Conservation (phyloP, 2,888 invertebrate genomes). For the Cepaea hortensis region DNA sequence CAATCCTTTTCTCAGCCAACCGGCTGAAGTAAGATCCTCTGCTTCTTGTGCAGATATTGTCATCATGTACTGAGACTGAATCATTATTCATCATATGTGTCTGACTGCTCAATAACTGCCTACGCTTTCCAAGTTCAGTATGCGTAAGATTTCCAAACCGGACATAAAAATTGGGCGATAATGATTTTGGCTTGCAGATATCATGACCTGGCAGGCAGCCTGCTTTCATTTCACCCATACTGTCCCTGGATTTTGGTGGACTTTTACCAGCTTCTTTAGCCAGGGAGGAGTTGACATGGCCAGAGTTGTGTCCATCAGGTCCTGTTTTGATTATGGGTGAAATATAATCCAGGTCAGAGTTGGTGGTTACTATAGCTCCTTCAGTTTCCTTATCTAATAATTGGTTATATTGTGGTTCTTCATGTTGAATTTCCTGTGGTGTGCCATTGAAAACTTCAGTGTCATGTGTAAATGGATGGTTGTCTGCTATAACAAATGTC, state of each 20-base stretch:
- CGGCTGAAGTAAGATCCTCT: constrained; percentile 14
- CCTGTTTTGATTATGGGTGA: neutral
- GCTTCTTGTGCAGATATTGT: neutral
- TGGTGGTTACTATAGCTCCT: neutral
- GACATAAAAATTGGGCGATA: neutral
- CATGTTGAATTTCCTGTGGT: neutral
- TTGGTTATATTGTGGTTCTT: neutral
- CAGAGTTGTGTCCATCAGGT: neutral
- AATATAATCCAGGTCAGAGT: neutral
- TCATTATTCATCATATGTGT: neutral
- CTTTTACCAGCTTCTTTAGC: neutral
- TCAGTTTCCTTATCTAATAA: neutral
- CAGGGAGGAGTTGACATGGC: neutral
- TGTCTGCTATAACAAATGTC: neutral
- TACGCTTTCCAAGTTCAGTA: neutral
- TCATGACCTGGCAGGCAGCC: neutral
- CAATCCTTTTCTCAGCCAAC: neutral
- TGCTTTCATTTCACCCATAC: too few relatives aligned
- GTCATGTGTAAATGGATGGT: neutral
- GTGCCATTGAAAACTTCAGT: neutral
- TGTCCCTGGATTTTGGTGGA: neutral
- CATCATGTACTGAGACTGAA: neutral
- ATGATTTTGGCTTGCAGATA: neutral
- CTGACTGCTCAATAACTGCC: too few relatives aligned
- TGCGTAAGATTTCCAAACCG: too few relatives aligned